Base-by-base conservation (phyloP, 2,888 invertebrate genomes). In the Chrysopilus asiliformis region DNA sequence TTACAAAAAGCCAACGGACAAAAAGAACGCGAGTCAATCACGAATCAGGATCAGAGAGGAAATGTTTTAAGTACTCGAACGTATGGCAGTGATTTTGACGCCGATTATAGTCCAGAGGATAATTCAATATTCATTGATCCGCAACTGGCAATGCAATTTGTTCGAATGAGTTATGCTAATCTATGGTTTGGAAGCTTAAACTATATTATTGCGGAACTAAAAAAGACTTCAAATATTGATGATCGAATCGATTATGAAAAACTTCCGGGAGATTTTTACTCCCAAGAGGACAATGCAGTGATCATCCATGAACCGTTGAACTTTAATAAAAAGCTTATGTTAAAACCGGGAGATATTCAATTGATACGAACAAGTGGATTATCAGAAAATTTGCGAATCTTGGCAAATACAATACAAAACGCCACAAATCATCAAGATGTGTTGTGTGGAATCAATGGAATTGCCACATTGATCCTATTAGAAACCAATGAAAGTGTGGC, bases 291-390 rank as follows among this genome's bases (percentile, higher is more conserved):
- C n/a, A n/a, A n/a, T n/a, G n/a, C n/a, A n/a, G n/a, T n/a, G n/a
- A n/a, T n/a, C n/a, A n/a, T n/a, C n/a, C n/a, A n/a, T n/a, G 39
- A 40, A 12, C 50, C n/a, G 20, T 32, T 54, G 10, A 52, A 57
- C 35, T 50, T 57, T 2, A 41, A 38, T 3, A 28, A 34, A 1
- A 18, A 46, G 1, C 34, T 59, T 0, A 49, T 53, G 30, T 32
- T 61, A 1, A 49, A 41, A n/a, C n/a, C n/a, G n/a, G 27, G 25
- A 1, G 61, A 62, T 31, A 15, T 56, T 19, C 49, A 50, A 1
- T 32, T 57, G 9, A 42, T 59, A 3, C 46, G 47, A 12, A 50
- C 51, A 0, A 52, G 55, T 0, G 48, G 50, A 2, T 36, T 46
- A n/a, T n/a, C n/a, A n/a, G n/a, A n/a, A n/a, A n/a, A n/a, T n/a